Conservation (phyloP, 1,140 invertebrate genomes). For the Euwallacea similis region DNA sequence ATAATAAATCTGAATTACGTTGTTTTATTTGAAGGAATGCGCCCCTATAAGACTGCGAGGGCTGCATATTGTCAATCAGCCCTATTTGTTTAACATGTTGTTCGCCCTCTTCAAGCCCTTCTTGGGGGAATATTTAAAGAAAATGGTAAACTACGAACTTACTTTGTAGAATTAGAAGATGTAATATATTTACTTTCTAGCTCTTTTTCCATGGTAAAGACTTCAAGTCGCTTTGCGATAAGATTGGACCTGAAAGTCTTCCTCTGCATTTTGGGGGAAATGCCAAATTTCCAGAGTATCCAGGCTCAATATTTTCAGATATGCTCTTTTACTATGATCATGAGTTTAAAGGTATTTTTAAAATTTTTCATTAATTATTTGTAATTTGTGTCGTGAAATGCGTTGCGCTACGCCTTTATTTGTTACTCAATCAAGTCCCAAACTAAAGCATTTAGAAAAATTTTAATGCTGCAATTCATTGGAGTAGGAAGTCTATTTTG, state of each 20-base stretch:
- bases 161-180: background rate
- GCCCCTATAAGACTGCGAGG: constrained; percentile 68
- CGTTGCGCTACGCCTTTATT: too few species aligned
- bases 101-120: constrained; percentile 79
- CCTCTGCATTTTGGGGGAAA: constrained; percentile 72
- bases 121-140: constrained; percentile 65
- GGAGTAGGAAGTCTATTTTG: too few species aligned
- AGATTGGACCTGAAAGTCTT: constrained; percentile 65
- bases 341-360: constrained; percentile 58
- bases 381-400: too few species aligned
- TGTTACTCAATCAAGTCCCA: too few species aligned
- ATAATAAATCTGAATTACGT: background rate
- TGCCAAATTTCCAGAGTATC: constrained; percentile 56
- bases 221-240: constrained; percentile 62
- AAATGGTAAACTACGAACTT: constrained; percentile 55
- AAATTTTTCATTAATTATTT: background rate
- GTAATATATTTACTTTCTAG: constrained; percentile 49
- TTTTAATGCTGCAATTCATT: too few species aligned
- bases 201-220: constrained; percentile 76
- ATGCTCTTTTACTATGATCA: constrained; percentile 60
- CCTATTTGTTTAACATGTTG: constrained; percentile 74
- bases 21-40: constrained; percentile 58
- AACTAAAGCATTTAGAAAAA: background rate
- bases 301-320: constrained; percentile 57
- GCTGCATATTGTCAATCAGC: constrained; percentile 78